Conservation (phyloP, 1,140 invertebrate genomes). For the Procambarus virginalis region DNA sequence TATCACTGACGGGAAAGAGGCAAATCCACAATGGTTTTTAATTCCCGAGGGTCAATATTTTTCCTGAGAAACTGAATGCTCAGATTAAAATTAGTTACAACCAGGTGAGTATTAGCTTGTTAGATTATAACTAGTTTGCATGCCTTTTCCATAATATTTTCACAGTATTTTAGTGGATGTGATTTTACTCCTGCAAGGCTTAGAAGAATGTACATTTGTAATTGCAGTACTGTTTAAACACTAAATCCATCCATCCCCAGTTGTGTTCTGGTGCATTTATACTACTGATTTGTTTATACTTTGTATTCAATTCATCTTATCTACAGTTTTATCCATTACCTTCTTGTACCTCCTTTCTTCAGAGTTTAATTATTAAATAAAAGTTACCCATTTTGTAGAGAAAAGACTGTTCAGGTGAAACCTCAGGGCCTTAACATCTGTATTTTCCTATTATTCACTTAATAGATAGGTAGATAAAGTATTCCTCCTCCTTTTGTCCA, state of each 20-base stretch:
- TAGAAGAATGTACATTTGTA: constrained; percentile 67
- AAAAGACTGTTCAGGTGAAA: constrained; percentile 2
- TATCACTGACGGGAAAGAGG: neutral
- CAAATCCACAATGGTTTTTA: constrained; percentile 8
- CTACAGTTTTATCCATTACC: constrained; percentile 34
- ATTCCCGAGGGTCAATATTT: neutral
- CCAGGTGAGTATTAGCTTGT: constrained; percentile 46
- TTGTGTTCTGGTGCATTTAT: constrained; percentile 55
- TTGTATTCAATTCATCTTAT: constrained; percentile 18
- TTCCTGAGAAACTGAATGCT: constrained; percentile 4
- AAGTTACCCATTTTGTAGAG: constrained; percentile 31
- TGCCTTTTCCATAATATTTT: constrained; percentile 55
- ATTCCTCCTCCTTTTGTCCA: constrained; percentile 8
- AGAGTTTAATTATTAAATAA: constrained; percentile 30
- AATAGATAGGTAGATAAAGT: neutral
- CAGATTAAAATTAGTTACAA: constrained; percentile 26
- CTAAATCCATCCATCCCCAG: constrained; percentile 51
- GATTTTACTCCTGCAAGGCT: constrained; percentile 61
- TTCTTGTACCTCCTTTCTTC: constrained; percentile 28
- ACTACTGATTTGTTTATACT: constrained; percentile 41
- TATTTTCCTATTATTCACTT: neutral
- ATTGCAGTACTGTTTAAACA: constrained; percentile 54
- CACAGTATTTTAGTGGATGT: constrained; percentile 65
- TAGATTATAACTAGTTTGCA: constrained; percentile 55
- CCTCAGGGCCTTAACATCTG: neutral